Base-by-base conservation (phyloP, 2,113 vertebrate genomes). In the Ophthalmolycus amberensis region DNA sequence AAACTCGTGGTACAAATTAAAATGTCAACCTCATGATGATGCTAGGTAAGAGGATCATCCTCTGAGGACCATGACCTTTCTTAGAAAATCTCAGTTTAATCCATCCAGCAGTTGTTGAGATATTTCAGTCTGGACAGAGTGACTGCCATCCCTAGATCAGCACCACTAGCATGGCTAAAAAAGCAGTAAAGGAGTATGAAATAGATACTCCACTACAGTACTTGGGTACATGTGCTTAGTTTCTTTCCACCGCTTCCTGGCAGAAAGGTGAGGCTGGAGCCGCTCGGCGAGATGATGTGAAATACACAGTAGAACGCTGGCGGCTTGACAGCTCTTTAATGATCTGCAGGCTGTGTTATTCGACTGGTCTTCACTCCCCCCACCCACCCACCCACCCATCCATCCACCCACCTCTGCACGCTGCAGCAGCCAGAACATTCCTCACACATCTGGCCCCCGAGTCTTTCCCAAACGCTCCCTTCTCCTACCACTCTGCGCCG, bases 371-470 rank as follows among this genome's bases (percentile, higher is more conserved):
- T 84, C 73, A 32, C 74, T 62, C 85, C 86, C 76, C 38, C 79
- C 88, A 75, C n/a, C n/a, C n/a, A n/a, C n/a, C n/a, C n/a, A n/a
- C 79, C 72, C 86, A 71, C 44, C 70, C 82, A 77, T 62, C 88
- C 86, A 73, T 63, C 84, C 84, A 75, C 85, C 89, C 84, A 82
- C 82, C 65, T 71, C 70, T 83, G 71, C 77, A 67, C 72, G 73
- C 88, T 75, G 87, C 89, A 86, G 92, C 90, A 94, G 94, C 93
- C 94, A 95, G 93, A 91, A 94, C 94, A 95, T 95, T 96, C 95
- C 94, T 93, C 86, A 88, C 92, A 95, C 95, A 95, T 96, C 94
- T 96, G 94, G 95, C 86, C 89, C 75, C 86, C 44, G 66, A 92
- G 90, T 90, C 89, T 90, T 90, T 89, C 91, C 91, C 89, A 88